phyloP scores from a whole-genome alignment of 2,888 invertebrate genomes.

The Octonoba sinensis region DNA sequence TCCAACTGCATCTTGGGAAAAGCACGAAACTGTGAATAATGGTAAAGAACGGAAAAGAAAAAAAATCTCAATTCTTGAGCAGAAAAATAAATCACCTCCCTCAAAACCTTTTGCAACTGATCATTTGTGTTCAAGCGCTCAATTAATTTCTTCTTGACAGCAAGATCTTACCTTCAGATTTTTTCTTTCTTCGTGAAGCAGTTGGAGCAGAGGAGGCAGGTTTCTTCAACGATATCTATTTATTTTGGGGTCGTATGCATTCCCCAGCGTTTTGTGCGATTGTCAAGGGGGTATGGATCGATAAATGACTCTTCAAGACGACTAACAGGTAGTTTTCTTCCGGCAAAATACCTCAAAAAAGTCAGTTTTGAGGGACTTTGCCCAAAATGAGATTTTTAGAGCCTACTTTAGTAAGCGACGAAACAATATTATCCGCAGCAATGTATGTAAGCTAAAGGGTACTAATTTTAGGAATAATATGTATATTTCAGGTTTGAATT shows the following conservation, averaged over 20 bases:
- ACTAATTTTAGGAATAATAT: no score
- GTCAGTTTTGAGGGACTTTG: slow-evolving; percentile 23
- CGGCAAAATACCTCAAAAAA: slow-evolving; percentile 49
- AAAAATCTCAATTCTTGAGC: background rate
- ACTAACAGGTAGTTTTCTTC: slow-evolving; percentile 61
- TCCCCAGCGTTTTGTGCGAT: slow-evolving; percentile 51
- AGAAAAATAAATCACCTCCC: slow-evolving; percentile 54
- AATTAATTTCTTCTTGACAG: slow-evolving; percentile 62
- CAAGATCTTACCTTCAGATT: slow-evolving; percentile 37
- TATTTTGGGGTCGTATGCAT: slow-evolving; percentile 42
- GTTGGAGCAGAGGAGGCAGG: slow-evolving; percentile 5
- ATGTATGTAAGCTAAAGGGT: no score
- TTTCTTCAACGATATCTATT: slow-evolving; percentile 52
- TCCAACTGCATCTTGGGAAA: no score
- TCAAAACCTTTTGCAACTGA: slow-evolving; percentile 55
- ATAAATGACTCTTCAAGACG: slow-evolving; percentile 58
- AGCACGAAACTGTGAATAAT: no score
- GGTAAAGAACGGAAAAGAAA: no score
- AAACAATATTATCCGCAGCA: no score
- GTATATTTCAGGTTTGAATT: no score
- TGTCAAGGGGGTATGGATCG: slow-evolving; percentile 53
- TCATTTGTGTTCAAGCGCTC: slow-evolving; percentile 62
- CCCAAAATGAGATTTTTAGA: slow-evolving; percentile 21
- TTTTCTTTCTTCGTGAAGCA: slow-evolving; percentile 22
- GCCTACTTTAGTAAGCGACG: no score